phyloP scores from a whole-genome alignment of 37 sponge, comb jelly and placozoan species.

The Petrosia ficiformis region DNA sequence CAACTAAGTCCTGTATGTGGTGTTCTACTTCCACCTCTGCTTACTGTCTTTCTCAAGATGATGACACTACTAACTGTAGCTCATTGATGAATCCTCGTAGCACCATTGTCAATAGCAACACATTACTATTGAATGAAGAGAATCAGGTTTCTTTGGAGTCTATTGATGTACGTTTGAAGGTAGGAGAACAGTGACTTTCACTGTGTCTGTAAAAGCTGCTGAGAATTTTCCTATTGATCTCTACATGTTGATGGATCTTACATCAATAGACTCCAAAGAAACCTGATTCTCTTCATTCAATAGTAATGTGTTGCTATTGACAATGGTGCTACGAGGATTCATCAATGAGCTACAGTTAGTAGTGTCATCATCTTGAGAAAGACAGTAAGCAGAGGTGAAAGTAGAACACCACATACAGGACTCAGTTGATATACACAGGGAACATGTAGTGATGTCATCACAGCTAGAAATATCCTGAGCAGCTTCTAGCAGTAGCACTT shows the following conservation, averaged over 20 bases:
- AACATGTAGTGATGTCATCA: neutral
- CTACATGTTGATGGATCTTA: constrained; percentile 54
- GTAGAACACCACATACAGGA: neutral
- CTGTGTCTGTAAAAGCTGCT: constrained; percentile 3
- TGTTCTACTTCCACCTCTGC: neutral
- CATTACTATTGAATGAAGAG: neutral
- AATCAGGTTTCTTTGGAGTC: neutral
- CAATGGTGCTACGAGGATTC: neutral
- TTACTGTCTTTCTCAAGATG: neutral
- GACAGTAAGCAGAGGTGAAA: neutral
- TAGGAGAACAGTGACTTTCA: constrained; percentile 35
- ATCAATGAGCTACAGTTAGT: neutral
- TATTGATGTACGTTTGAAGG: neutral
- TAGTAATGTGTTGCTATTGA: neutral
- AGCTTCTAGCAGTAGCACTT: no score
- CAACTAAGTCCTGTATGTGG: neutral
- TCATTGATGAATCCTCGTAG: neutral
- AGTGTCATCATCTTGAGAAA: neutral
- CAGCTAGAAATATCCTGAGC: no score
- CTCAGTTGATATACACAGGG: neutral
- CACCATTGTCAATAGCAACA: neutral
- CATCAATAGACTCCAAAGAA: neutral
- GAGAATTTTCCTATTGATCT: constrained; percentile 47
- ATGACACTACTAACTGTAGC: neutral
- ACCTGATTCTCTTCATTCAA: neutral